Conservation (phyloP, 2,113 vertebrate species). For the Odontophorus gujanensis region DNA sequence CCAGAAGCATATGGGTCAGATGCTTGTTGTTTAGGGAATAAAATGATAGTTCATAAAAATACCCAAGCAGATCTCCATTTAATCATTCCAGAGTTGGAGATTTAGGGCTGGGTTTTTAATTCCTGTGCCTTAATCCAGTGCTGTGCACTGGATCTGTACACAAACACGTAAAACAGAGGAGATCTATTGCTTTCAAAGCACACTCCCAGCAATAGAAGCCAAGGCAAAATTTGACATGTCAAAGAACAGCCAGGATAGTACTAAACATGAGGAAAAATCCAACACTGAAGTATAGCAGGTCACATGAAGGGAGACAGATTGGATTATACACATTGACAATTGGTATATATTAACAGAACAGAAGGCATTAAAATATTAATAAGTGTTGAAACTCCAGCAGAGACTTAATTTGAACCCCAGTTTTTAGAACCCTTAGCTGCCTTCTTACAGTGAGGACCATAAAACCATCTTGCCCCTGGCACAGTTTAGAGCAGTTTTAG, state of each 20-base stretch:
- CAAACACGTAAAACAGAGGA: background rate
- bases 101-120: constrained; percentile 23
- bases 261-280: background rate
- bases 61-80: background rate
- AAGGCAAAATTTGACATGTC: background rate
- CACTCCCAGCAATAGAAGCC: background rate
- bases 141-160: background rate
- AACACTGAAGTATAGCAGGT: background rate
- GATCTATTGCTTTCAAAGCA: background rate
- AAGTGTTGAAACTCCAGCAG: background rate
- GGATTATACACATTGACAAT: background rate
- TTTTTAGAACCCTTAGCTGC: background rate
- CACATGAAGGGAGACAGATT: background rate
- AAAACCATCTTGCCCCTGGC: background rate
- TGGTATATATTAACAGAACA: background rate
- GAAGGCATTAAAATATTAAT: background rate
- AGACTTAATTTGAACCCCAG: background rate
- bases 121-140: constrained; percentile 6
- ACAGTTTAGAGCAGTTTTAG: background rate
- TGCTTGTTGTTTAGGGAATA: constrained; percentile 1
- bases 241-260: background rate
- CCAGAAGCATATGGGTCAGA: background rate
- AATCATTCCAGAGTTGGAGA: background rate
- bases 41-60: background rate
- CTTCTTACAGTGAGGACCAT: background rate